These are phyloP conservation scores for Macropodus opercularis DNA, from an alignment of 2,797 vertebrate genomes.

Conservation along the genomic window DNA sequence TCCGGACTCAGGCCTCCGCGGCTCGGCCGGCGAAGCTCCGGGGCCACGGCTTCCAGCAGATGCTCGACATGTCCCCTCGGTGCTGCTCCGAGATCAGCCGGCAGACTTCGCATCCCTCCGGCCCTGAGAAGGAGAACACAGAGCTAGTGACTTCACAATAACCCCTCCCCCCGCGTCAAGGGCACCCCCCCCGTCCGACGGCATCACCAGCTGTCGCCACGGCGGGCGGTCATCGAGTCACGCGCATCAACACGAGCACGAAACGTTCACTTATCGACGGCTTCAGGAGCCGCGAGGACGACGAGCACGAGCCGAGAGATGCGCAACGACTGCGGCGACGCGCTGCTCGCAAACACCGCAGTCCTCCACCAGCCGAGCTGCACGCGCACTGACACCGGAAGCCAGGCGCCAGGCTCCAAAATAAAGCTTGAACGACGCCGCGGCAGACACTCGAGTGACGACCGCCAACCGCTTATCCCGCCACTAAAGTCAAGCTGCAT, in stretches of 20 bases:
- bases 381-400: neutral
- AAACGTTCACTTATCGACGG: constrained; percentile 12
- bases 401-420: neutral
- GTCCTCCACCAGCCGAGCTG: constrained; percentile 18
- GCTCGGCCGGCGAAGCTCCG: constrained; percentile 37
- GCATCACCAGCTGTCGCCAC: constrained; percentile 57
- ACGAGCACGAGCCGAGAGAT: neutral
- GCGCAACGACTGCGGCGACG: neutral
- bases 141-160: constrained; percentile 31
- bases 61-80: constrained; percentile 29
- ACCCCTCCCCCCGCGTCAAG: constrained; percentile 65
- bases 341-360: constrained; percentile 48
- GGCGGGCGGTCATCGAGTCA: no score
- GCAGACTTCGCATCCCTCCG: constrained; percentile 47
- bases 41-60: constrained; percentile 36
- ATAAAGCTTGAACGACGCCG: no score
- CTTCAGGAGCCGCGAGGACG: neutral
- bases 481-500: neutral
- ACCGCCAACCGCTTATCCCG: no score
- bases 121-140: constrained; percentile 36
- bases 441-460: no score
- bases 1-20: constrained; percentile 51
- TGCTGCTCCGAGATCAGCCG: constrained; percentile 28
- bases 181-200: constrained; percentile 54
- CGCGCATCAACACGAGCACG: no score